Base-by-base conservation (phyloP, 2,113 vertebrate genomes). In the Thomomys bottae region DNA sequence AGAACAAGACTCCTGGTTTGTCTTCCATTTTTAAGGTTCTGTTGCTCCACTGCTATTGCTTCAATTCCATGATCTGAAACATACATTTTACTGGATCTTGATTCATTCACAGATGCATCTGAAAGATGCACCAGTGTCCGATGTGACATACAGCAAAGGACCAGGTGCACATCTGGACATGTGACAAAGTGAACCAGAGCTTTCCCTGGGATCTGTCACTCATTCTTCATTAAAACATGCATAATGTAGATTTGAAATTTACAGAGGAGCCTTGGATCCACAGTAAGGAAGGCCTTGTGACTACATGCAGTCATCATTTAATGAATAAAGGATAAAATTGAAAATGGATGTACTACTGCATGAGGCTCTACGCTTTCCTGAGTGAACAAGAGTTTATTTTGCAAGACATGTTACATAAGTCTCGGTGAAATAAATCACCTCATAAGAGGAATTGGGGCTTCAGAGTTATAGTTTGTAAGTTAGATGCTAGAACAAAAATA, bases 151-250 rank as follows among this genome's bases (percentile, higher is more conserved):
- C 90, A 96, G 96, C 94, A 96, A 97, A 97, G 97, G 97, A 97
- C 97, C 98, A 98, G 98, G 98, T 98, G 98, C 96, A 96, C 97
- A 98, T 98, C 97, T 98, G 98, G 97, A 97, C 97, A 93, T 72
- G 92, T 72, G 96, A 97, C 97, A 97, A 96, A 97, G 97, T 92
- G 87, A 97, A 96, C 67, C 68, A 88, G 49, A 93, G 95, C 92
- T 95, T 95, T 97, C 92, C 76, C 61, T 3, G 8, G 95, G 97
- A 98, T 97, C 96, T 96, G 66, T 72, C 97, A 97, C 95, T 97
- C 96, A 96, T 95, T 97, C 97, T 97, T 97, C 97, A 97, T 98
- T 97, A 97, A 97, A 96, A 96, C 94, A 90, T 92, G 95, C 94
- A 96, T 73, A 88, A 96, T 93, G 88, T 20, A 24, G 90, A 89